These are phyloP conservation scores for Perca flavescens DNA, from an alignment of 2,113 vertebrate species.

Conservation along the genomic window DNA sequence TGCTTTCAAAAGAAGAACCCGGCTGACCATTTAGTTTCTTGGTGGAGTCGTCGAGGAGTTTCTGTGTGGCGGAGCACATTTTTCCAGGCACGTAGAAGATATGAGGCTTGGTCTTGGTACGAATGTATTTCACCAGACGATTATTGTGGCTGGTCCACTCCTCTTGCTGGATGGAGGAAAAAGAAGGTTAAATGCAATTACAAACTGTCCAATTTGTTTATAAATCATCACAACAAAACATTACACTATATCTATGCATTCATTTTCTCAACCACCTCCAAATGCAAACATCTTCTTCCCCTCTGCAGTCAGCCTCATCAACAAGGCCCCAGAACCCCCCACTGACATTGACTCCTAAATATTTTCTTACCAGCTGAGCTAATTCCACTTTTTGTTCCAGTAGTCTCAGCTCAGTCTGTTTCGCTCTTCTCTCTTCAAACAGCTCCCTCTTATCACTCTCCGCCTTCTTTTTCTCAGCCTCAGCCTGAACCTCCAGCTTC, in stretches of 20 bases:
- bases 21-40: conserved; percentile 96
- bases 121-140: conserved; percentile 96
- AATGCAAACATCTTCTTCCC: conserved; percentile 81
- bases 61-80: conserved; percentile 96
- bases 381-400: conserved; percentile 99
- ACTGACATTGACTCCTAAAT: too few species aligned
- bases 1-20: neutral
- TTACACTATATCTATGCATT: neutral
- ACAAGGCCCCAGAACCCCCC: too few species aligned
- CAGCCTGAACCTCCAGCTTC: conserved; percentile 98
- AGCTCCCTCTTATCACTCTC: conserved; percentile 95
- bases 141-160: conserved; percentile 97
- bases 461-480: conserved; percentile 95
- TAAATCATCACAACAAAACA: neutral
- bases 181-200: neutral
- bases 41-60: conserved; percentile 96
- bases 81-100: conserved; percentile 96
- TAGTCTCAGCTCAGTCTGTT: conserved; percentile 96
- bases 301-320: too few species aligned
- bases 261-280: neutral
- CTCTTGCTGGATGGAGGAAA: conserved; percentile 90
- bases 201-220: neutral
- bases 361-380: conserved; percentile 93
- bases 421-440: conserved; percentile 97
- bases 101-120: conserved; percentile 95